Evolutionary conservation across 2,113 vertebrate species (phyloP), one percentile per base, ranked within the genome.

Genomic region (Accipiter cooperii): DNA sequence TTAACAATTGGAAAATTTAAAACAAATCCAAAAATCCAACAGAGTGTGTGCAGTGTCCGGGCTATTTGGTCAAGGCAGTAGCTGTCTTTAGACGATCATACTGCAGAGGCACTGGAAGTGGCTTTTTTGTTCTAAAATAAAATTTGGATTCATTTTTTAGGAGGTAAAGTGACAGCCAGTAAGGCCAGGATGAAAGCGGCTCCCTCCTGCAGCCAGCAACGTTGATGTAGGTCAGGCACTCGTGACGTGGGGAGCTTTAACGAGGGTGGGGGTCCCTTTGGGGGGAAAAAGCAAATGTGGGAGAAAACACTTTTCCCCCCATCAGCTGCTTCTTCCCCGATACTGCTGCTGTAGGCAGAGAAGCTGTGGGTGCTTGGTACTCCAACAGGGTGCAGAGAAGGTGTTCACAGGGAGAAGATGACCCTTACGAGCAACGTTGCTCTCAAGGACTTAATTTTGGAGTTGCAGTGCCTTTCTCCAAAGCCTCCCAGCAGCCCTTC

Each of bases 1-100:
- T 96, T 96, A 97, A 96, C 87, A 95, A 93, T 93, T 83, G 94
- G 93, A 92, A 97, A 93, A 91, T 20, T 42, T 58, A 70, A 95
- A 95, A 15, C 58, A 36, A 76, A 92, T 64, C 83, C 90, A 89
- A 84, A 84, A 84, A 57, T 54, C 68, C 75, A 70, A 68, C 76
- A 74, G 74, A 78, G 28, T 9, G 29, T 0, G 0, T 66, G 87
- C 58, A n/a, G 21, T 38, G 42, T 83, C 84, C 87, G 51, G 91
- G 74, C 79, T 91, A 54, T 16, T 54, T 8, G 38, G 84, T 85
- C 91, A 77, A 5, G 20, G 75, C 49, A 49, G 91, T 47, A 95
- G 87, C 84, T 88, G 46, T 55, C 74, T 80, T 73, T 49, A 54
- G 77, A 42, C 71, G 25, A n/a, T 76, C 22, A 18, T 13, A 24